Conservation (phyloP, 2,888 invertebrate genomes). For the Troilus luridus region DNA sequence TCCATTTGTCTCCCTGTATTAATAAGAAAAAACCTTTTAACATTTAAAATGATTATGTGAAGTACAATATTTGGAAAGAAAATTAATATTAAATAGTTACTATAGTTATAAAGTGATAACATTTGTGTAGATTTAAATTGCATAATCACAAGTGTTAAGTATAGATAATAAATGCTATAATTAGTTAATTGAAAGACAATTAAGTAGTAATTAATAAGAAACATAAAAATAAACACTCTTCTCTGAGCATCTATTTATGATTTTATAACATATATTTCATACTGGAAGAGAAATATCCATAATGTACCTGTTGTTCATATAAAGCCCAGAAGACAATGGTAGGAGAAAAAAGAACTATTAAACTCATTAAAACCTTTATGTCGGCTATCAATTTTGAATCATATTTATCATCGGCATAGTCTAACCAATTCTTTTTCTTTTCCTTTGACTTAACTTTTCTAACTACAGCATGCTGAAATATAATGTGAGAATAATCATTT, state of each 20-base stretch:
- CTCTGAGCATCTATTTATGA: not conserved
- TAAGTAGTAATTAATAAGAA: not conserved
- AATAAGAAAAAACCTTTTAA: not conserved
- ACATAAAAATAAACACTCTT: not conserved
- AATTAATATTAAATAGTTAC: not conserved
- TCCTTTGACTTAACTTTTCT: slow-evolving; percentile 65
- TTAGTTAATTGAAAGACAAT: not conserved
- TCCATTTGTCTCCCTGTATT: slow-evolving; percentile 67
- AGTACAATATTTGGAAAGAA: not conserved
- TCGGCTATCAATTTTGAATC: slow-evolving; percentile 82
- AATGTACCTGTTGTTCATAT: slow-evolving; percentile 90
- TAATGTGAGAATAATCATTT: not conserved
- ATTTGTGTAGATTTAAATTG: not conserved
- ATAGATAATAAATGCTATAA: not conserved
- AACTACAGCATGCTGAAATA: slow-evolving; percentile 68
- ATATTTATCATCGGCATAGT: slow-evolving; percentile 87
- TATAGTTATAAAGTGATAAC: not conserved
- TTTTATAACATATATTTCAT: not conserved
- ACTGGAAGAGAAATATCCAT: slow-evolving; percentile 64
- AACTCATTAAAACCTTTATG: slow-evolving; percentile 81
- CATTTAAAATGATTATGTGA: not conserved
- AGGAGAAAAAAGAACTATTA: slow-evolving; percentile 88
- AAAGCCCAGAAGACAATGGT: slow-evolving; percentile 98
- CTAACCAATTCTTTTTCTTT: slow-evolving; percentile 87
- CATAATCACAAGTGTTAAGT: not conserved